Conservation (phyloP, 1,140 invertebrate genomes). For the Theocolax elegans region DNA sequence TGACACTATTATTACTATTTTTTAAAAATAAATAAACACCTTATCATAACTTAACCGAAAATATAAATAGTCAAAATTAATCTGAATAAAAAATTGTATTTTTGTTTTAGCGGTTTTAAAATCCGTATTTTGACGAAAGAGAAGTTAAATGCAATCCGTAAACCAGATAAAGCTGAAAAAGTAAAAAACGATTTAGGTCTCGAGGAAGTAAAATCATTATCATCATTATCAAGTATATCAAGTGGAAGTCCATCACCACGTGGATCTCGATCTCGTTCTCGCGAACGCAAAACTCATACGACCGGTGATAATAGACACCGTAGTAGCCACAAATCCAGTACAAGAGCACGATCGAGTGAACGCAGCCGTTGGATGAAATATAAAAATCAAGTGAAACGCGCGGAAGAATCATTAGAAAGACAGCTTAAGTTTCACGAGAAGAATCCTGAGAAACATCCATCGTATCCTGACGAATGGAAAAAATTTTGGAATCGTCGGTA, state of each 20-base stretch:
- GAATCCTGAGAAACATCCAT: slow-evolving; percentile 86
- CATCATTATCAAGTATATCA: slow-evolving; percentile 65
- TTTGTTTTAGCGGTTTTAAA: slow-evolving; percentile 61
- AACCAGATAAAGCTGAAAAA: slow-evolving; percentile 50
- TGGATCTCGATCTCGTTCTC: slow-evolving; percentile 56
- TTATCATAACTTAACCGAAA: no score
- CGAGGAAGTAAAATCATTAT: slow-evolving; percentile 63
- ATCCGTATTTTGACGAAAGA: slow-evolving; percentile 64
- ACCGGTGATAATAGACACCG: slow-evolving; percentile 31
- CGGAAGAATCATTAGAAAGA: slow-evolving; percentile 65
- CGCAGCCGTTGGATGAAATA: slow-evolving; percentile 69
- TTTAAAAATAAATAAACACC: no score
- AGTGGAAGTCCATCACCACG: slow-evolving; percentile 63
- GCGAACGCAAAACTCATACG: slow-evolving; percentile 41
- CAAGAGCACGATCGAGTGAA: slow-evolving; percentile 55
- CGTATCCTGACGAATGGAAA: slow-evolving; percentile 88
- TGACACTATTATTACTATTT: no score
- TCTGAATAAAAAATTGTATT: no score
- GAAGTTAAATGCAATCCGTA: slow-evolving; percentile 55
- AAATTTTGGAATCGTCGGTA: slow-evolving; percentile 85
- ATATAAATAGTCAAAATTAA: no score
- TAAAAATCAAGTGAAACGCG: slow-evolving; percentile 66
- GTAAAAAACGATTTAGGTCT: slow-evolving; percentile 48
- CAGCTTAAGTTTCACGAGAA: slow-evolving; percentile 78
- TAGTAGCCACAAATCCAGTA: slow-evolving; percentile 33